These are phyloP conservation scores for Chelmon rostratus DNA, from an alignment of 2,797 vertebrate genomes.

Conservation along the genomic window DNA sequence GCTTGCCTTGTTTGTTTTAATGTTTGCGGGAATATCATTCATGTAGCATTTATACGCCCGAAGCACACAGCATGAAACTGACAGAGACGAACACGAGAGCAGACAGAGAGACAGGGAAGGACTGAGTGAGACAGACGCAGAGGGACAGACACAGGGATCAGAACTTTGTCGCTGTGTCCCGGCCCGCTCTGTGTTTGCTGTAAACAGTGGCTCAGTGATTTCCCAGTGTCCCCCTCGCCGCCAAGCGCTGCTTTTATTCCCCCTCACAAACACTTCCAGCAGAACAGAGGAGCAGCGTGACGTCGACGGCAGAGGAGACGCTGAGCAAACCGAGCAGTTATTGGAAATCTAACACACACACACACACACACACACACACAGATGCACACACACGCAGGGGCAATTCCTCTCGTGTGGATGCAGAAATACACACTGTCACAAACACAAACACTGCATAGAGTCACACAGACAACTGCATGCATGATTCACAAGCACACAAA, in stretches of 20 bases:
- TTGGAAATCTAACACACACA: slow-evolving; percentile 57
- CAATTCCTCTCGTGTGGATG: slow-evolving; percentile 44
- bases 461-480: background rate
- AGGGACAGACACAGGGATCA: slow-evolving; percentile 42
- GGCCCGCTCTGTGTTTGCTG: slow-evolving; percentile 49
- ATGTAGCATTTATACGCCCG: slow-evolving; percentile 51
- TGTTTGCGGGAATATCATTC: slow-evolving; percentile 51
- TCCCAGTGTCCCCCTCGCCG: slow-evolving; percentile 57
- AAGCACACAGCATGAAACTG: slow-evolving; percentile 48
- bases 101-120: slow-evolving; percentile 41
- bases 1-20: slow-evolving; percentile 50
- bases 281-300: slow-evolving; percentile 68
- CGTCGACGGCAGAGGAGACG: slow-evolving; percentile 56
- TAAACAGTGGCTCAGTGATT: slow-evolving; percentile 62
- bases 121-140: slow-evolving; percentile 29
- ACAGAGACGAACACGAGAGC: slow-evolving; percentile 55
- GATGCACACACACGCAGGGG: slow-evolving; percentile 25
- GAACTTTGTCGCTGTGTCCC: slow-evolving; percentile 53
- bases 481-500: slow-evolving; percentile 34
- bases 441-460: slow-evolving; percentile 17
- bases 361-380: slow-evolving; percentile 25
- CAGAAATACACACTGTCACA: slow-evolving; percentile 30
- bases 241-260: slow-evolving; percentile 59
- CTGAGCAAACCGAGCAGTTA: slow-evolving; percentile 66
- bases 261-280: slow-evolving; percentile 68